A percentile compares a stretch with the other conserved stretches of the same genome.
These are phyloP conservation scores for Lypha dubia DNA, from an alignment of 2,888 invertebrate genomes.

Conservation along the genomic window DNA sequence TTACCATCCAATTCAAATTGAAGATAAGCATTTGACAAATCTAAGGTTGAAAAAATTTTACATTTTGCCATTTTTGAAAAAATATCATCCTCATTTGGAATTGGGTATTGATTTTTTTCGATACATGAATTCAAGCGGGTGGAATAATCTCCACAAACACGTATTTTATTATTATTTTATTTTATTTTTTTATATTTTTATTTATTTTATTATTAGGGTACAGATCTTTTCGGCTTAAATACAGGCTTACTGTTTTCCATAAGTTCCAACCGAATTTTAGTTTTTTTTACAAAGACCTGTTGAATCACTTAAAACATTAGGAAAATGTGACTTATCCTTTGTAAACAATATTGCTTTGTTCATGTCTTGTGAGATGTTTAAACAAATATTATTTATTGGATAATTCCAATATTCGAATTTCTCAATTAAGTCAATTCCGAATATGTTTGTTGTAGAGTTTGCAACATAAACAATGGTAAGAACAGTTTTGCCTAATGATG, in stretches of 20 bases:
- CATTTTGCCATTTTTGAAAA: constrained; percentile 44
- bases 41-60: not conserved
- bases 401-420: constrained; percentile 17
- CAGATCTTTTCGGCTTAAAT: no score
- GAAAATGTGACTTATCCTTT: no score
- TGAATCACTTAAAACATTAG: no score
- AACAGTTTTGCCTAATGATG: not conserved
- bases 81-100: constrained; percentile 43
- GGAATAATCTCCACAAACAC: constrained; percentile 52
- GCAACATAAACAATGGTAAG: not conserved
- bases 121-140: constrained; percentile 31
- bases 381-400: constrained; percentile 19
- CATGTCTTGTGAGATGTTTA: no score
- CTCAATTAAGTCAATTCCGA: constrained; percentile 28
- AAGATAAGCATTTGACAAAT: constrained; percentile 30
- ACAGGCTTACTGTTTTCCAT: no score
- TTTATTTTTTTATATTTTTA: constrained; percentile 32
- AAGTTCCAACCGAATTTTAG: no score
- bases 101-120: constrained; percentile 25
- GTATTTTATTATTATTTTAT: constrained; percentile 17
- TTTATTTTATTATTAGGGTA: constrained; percentile 10
- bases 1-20: constrained; percentile 34
- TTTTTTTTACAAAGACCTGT: no score
- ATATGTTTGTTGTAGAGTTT: not conserved
- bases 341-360: no score